Evolutionary conservation across 2,888 invertebrate species (phyloP).

Genomic region (Habrosyne pyritoides): DNA sequence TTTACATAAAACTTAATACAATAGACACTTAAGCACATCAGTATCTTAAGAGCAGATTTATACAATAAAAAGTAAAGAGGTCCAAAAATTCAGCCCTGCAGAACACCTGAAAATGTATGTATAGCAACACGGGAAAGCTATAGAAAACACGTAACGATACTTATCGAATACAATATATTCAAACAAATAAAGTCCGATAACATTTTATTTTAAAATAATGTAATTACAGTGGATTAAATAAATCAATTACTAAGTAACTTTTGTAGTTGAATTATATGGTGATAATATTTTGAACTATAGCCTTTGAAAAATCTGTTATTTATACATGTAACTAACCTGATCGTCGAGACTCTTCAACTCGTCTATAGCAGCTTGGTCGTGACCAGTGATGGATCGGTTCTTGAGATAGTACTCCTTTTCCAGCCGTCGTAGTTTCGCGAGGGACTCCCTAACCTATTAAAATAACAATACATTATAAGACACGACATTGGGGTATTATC

Average conservation of each 20-base stretch:
- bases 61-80: not conserved
- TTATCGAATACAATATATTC: too few species aligned
- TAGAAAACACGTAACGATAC: too few species aligned
- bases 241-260: too few species aligned
- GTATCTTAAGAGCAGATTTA: too few species aligned
- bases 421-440: slow-evolving; percentile 91
- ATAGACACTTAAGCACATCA: too few species aligned
- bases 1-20: too few species aligned
- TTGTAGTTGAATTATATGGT: too few species aligned
- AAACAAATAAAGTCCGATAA: too few species aligned
- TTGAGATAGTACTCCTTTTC: slow-evolving; percentile 96
- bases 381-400: slow-evolving; percentile 89
- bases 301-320: not conserved
- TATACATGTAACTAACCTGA: slow-evolving; percentile 67
- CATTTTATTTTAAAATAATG: too few species aligned
- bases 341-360: slow-evolving; percentile 89
- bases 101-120: not conserved
- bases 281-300: too few species aligned
- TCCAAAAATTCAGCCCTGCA: not conserved
- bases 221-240: too few species aligned
- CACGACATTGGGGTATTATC: too few species aligned
- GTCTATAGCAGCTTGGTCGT: slow-evolving; percentile 74
- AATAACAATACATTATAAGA: not conserved
- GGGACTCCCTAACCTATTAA: slow-evolving; percentile 85
- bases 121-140: not conserved